These are phyloP conservation scores for Halictus ligatus DNA, from an alignment of 2,888 invertebrate species.

Conservation along the genomic window DNA sequence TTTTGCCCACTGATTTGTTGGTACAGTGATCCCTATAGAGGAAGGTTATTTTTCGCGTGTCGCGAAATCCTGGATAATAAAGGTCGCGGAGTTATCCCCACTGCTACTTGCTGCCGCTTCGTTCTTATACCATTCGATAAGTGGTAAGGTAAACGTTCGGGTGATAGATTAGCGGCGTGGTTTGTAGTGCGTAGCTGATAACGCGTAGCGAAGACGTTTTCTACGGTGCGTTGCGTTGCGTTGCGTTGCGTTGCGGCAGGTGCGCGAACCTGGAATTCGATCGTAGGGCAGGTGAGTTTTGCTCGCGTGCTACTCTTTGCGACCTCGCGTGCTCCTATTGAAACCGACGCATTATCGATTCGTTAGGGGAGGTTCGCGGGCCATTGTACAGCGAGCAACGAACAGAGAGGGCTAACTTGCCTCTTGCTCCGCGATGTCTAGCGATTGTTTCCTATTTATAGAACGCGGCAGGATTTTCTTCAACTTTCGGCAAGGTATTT, in stretches of 20 bases:
- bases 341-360: constrained; percentile 69
- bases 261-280: constrained; percentile 69
- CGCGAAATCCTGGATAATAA: too few species aligned
- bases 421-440: background rate
- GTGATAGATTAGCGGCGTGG: background rate
- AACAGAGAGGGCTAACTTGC: constrained; percentile 8
- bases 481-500: background rate
- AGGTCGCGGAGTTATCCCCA: too few species aligned
- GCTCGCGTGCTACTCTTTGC: constrained; percentile 65
- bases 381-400: constrained; percentile 56
- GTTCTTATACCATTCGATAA: background rate
- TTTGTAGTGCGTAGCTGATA: background rate
- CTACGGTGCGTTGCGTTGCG: constrained; percentile 10
- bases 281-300: constrained; percentile 67
- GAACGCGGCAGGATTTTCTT: background rate
- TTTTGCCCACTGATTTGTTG: background rate
- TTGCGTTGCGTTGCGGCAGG: constrained; percentile 56
- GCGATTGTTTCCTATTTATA: constrained; percentile 25
- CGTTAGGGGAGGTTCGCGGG: constrained; percentile 68
- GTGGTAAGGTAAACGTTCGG: background rate
- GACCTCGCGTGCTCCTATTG: constrained; percentile 65
- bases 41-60: too few species aligned
- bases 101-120: background rate
- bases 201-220: constrained; percentile 51
- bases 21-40: too few species aligned